phyloP scores from a whole-genome alignment of 2,888 invertebrate genomes.

The Rhingia rostrata region DNA sequence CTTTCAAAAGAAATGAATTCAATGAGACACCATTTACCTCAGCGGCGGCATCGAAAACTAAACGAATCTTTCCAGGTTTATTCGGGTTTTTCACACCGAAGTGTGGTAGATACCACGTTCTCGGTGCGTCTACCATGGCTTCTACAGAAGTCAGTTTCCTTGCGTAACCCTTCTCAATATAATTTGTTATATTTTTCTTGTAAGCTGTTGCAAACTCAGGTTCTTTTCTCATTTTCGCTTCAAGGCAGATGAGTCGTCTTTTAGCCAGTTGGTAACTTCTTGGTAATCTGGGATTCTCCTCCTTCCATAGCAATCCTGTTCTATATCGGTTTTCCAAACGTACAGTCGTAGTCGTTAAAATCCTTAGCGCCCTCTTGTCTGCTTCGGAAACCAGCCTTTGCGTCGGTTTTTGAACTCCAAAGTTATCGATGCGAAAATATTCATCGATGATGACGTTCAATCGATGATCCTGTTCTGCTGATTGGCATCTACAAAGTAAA shows the following conservation, averaged over 20 bases:
- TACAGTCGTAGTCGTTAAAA: background rate
- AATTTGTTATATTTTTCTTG: conserved; percentile 36
- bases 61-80: conserved; percentile 75
- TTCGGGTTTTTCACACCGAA: conserved; percentile 69
- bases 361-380: background rate
- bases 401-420: conserved; percentile 9
- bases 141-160: conserved; percentile 45
- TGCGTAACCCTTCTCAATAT: conserved; percentile 46
- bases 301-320: conserved; percentile 44
- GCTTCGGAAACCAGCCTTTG: background rate
- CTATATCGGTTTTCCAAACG: background rate
- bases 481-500: background rate
- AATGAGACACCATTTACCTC: conserved; percentile 68
- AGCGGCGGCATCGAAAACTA: conserved; percentile 76
- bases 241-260: conserved; percentile 52
- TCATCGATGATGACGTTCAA: conserved; percentile 2
- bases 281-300: conserved; percentile 24
- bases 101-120: conserved; percentile 74
- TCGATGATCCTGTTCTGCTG: background rate
- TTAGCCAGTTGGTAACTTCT: conserved; percentile 43
- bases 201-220: conserved; percentile 52
- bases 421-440: conserved; percentile 10
- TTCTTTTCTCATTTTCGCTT: conserved; percentile 62
- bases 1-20: conserved; percentile 77
- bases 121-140: background rate